These are phyloP conservation scores for Norana najaformis DNA, from an alignment of 2,888 invertebrate species.

Conservation along the genomic window DNA sequence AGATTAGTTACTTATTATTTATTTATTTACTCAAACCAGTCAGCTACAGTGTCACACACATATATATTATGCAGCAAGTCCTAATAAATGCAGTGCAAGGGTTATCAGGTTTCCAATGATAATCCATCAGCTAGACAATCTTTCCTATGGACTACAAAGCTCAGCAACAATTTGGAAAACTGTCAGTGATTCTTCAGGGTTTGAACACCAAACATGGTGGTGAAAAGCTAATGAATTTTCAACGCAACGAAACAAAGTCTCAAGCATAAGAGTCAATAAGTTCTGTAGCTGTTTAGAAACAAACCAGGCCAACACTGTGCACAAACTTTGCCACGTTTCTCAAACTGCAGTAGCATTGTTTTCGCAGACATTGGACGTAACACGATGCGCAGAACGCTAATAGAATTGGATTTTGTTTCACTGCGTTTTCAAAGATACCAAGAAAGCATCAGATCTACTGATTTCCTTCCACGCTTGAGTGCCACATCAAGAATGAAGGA, in stretches of 20 bases:
- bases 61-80: not conserved
- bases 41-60: no score
- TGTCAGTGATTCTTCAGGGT: not conserved
- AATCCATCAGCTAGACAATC: not conserved
- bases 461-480: not conserved
- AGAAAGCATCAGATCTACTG: not conserved
- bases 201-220: not conserved
- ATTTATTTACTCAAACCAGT: no score
- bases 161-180: not conserved
- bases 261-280: not conserved
- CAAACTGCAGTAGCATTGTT: no score
- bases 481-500: not conserved
- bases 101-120: not conserved
- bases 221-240: not conserved
- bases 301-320: not conserved
- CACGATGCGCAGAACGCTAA: not conserved
- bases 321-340: not conserved
- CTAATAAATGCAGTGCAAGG: not conserved
- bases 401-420: constrained; percentile 6
- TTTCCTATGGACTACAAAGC: not conserved
- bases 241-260: not conserved
- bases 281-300: not conserved
- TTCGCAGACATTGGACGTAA: constrained; percentile 13
- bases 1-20: no score
- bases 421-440: not conserved